Evolutionary conservation across 2,797 vertebrate species (phyloP).

Genomic region (Pampus argenteus): DNA sequence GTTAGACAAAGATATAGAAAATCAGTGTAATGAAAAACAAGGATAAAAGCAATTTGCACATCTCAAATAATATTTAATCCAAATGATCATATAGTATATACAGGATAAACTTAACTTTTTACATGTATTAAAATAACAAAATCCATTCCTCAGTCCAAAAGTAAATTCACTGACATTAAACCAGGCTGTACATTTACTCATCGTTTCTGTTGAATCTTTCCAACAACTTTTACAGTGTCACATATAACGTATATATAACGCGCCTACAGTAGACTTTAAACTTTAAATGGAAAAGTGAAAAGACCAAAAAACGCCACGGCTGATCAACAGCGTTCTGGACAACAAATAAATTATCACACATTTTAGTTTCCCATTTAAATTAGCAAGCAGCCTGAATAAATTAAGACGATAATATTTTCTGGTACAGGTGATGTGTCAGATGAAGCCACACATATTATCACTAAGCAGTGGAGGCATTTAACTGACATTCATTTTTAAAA

Average conservation of each 20-base stretch:
- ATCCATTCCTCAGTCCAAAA: constrained; percentile 79
- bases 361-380: constrained; percentile 50
- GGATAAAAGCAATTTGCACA: constrained; percentile 49
- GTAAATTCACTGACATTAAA: constrained; percentile 70
- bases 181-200: constrained; percentile 64
- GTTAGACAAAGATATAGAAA: background rate
- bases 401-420: constrained; percentile 77
- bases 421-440: constrained; percentile 68
- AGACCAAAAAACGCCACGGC: constrained; percentile 68
- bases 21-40: background rate
- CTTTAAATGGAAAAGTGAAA: constrained; percentile 51
- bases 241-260: constrained; percentile 62
- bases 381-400: constrained; percentile 78
- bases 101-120: constrained; percentile 92
- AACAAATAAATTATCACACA: constrained; percentile 73
- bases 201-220: constrained; percentile 47
- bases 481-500: constrained; percentile 75
- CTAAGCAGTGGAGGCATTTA: constrained; percentile 73
- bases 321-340: constrained; percentile 83
- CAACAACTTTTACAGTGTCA: constrained; percentile 61
- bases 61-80: constrained; percentile 85
- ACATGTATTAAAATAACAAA: constrained; percentile 93
- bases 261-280: constrained; percentile 58
- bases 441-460: constrained; percentile 70
- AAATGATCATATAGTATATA: constrained; percentile 90